Percentiles rank a stretch among this genome's conserved stretches.
Conservation (phyloP, 2,113 vertebrate genomes). For the Tiliqua scincoides region DNA sequence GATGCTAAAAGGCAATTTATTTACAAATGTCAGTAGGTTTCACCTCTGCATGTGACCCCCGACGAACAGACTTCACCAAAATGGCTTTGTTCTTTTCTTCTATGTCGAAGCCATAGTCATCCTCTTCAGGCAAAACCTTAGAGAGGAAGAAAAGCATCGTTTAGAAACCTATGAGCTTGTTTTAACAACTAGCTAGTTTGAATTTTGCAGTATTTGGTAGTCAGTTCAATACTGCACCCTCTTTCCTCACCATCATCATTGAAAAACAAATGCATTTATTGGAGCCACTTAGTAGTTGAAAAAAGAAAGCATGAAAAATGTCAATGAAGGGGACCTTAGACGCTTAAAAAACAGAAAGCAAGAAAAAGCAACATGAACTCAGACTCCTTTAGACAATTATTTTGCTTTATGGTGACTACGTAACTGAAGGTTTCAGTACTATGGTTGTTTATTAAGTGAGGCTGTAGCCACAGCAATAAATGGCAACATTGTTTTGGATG, state of each 20-base stretch:
- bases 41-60: slow-evolving; percentile 95
- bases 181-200: not conserved
- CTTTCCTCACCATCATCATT: not conserved
- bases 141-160: not conserved
- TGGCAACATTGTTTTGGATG: not conserved
- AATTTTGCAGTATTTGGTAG: not conserved
- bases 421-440: not conserved
- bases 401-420: not conserved
- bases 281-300: not conserved
- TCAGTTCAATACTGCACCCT: not conserved
- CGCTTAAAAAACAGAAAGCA: not conserved
- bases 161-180: accelerated
- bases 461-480: not conserved
- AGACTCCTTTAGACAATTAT: not conserved
- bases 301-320: not conserved
- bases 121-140: slow-evolving; percentile 93
- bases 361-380: not conserved
- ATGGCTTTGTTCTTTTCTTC: slow-evolving; percentile 96
- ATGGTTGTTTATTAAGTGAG: not conserved
- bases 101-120: slow-evolving; percentile 95
- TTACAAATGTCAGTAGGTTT: not conserved
- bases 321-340: not conserved
- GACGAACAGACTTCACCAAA: slow-evolving; percentile 92
- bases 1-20: not conserved
- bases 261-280: not conserved